Evolutionary conservation across 2,113 vertebrate species (phyloP).

Genomic region (Reinhardtius hippoglossoides): DNA sequence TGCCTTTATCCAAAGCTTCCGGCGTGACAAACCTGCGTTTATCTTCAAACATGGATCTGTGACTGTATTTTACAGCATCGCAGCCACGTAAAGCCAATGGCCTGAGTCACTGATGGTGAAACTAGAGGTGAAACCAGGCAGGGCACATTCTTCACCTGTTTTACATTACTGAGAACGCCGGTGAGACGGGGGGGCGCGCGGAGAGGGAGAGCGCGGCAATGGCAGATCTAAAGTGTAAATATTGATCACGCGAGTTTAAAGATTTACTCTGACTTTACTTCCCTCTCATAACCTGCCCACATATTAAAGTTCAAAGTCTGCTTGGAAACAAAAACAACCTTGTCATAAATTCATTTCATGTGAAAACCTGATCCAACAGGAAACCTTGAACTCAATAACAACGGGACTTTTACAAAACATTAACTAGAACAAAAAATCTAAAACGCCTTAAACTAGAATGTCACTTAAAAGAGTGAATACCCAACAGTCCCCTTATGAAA

Average conservation of each 20-base stretch:
- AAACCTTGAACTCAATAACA: conserved; percentile 1
- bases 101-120: conserved; percentile 63
- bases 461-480: too few relatives aligned
- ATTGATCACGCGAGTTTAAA: too few relatives aligned
- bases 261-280: neutral
- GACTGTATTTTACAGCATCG: conserved; percentile 12
- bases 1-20: conserved; percentile 7
- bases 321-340: neutral
- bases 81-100: neutral
- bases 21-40: conserved; percentile 28
- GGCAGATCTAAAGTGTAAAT: neutral
- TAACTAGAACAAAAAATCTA: accelerated
- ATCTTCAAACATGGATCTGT: conserved; percentile 24
- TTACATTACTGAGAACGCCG: conserved; percentile 36
- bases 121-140: conserved; percentile 72
- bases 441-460: too few relatives aligned
- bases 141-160: conserved; percentile 68
- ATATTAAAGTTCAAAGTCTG: conserved; percentile 30
- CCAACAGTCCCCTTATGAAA: too few relatives aligned
- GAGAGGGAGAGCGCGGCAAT: neutral
- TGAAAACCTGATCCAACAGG: neutral
- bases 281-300: neutral
- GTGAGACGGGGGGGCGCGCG: neutral
- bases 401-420: neutral
- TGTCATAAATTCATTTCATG: neutral